Evolutionary conservation across 2,113 vertebrate genomes (phyloP).

Genomic region (Pavo muticus): DNA sequence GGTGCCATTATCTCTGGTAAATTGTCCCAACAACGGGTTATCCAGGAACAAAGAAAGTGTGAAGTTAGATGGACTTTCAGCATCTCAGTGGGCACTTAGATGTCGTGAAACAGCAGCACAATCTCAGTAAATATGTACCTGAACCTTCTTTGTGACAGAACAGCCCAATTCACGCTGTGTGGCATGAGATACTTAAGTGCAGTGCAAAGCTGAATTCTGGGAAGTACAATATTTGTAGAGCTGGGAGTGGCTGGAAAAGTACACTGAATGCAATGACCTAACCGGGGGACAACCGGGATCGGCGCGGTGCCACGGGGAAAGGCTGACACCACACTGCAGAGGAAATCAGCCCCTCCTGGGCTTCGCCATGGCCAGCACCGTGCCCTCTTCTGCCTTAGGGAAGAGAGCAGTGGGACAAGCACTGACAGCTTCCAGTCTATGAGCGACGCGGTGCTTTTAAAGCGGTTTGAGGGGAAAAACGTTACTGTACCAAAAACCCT

Average conservation of each 20-base stretch:
- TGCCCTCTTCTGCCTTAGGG: rapidly evolving
- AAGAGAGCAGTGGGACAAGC: background rate
- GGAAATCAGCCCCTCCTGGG: background rate
- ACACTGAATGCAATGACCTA: background rate
- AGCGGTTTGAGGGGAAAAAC: background rate
- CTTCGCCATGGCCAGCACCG: background rate
- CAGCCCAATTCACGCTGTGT: background rate
- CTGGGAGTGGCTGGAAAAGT: background rate
- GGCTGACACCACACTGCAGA: background rate
- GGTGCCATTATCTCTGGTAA: background rate
- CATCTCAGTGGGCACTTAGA: background rate
- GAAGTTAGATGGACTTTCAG: rapidly evolving
- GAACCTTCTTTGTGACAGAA: background rate
- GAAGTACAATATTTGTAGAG: background rate
- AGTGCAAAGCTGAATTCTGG: background rate
- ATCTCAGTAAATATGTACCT: background rate
- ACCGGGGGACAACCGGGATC: background rate
- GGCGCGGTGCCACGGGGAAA: background rate
- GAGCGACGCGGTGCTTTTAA: background rate
- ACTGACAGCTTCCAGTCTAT: rapidly evolving
- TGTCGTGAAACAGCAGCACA: rapidly evolving
- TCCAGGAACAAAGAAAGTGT: background rate
- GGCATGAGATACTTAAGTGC: background rate
- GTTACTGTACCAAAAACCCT: background rate
- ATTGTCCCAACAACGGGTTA: background rate